Evolutionary conservation across 2,113 vertebrate species (phyloP), one percentile per base, ranked within the genome.

Genomic region (Mesembrinibis cayennensis): DNA sequence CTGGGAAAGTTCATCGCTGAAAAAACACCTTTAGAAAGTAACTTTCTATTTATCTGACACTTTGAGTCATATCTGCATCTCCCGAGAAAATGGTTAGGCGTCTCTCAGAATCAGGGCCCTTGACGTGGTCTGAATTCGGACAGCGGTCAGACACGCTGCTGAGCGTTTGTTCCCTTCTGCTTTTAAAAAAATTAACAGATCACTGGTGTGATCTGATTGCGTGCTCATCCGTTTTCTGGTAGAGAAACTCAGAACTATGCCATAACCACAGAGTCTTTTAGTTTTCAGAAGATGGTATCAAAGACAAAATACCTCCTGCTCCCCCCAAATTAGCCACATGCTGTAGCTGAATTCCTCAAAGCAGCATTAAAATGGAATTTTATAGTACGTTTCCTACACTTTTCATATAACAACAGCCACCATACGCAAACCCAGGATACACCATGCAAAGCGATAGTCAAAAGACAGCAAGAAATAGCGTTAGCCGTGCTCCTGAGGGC

Each of bases 371-470:
- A 36, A 32, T 4, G 9, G 3, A 8, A 40, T 20, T 66, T 36
- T 67, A 27, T 9, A 34, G 42, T 8, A 20, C 0, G 8, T 22
- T 50, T 29, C 76, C 59, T 65, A 20, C 34, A 5, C 58, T 45
- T 32, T 56, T 18, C 29, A 3, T 4, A 3, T 2, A 70, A 27
- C 44, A 32, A 30, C 29, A 34, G 25, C 53, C 76, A 32, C 52
- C 40, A 13, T 1, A 36, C 0, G 8, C 32, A 67, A 26, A 59
- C 8, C 15, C 63, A 10, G 47, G 58, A 36, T 29, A 22, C 32
- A 21, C 16, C 22, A 4, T 1, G 44, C 50, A 34, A 13, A 40
- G 38, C 42, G 8, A 11, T 0, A n/a, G 70, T 2, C 52, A 49
- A n/a, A 47, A 38, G 32, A 26, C 0, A 76, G 62, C 14, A n/a